Base-by-base conservation (phyloP, 2,888 invertebrate genomes). In the Malacosoma neustria region DNA sequence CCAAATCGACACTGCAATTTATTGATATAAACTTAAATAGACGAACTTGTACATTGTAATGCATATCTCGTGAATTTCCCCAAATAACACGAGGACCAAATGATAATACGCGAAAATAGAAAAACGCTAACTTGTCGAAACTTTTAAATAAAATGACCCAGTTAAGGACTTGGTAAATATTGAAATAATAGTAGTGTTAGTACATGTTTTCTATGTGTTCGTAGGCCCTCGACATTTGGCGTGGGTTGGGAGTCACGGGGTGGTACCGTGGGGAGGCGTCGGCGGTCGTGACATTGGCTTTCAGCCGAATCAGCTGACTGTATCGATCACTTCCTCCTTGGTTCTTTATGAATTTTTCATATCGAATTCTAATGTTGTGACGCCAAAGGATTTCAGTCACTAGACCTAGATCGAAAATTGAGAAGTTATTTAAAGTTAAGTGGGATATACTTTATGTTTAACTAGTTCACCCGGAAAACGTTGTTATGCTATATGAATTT, bases 281-380 rank as follows among this genome's bases (percentile, higher is more conserved):
- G 48, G 61, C 60, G 77, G 58, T 75, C 82, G 66, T 84, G 84
- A 85, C 84, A 85, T 85, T 82, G 82, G 80, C 22, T 22, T 9
- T 72, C 66, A 79, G 75, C 68, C 61, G 70, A 70, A 84, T 74
- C 84, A 82, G 82, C 82, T 82, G 82, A 75, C 64, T 56, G 51
- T 73, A 82, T 82, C 84, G 82, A 84, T 85, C 57, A 73, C 73
- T 79, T 80, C 77, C 77, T 76, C 65, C 56, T 51, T 75, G 68
- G 64, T 66, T 62, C 72, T 61, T 65, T 71, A 79, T 80, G 76
- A 80, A 77, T 80, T 69, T 79, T 81, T 76, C 75, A 81, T 75
- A 50, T 45, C 51, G 41, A 43, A 48, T 47, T 48, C 46, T 39
- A 40, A 64, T 70, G 68, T 70, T 72, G 56, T 70, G 68, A 62